Conservation (phyloP, 2,888 invertebrate genomes). For the Rhagonycha fulva region DNA sequence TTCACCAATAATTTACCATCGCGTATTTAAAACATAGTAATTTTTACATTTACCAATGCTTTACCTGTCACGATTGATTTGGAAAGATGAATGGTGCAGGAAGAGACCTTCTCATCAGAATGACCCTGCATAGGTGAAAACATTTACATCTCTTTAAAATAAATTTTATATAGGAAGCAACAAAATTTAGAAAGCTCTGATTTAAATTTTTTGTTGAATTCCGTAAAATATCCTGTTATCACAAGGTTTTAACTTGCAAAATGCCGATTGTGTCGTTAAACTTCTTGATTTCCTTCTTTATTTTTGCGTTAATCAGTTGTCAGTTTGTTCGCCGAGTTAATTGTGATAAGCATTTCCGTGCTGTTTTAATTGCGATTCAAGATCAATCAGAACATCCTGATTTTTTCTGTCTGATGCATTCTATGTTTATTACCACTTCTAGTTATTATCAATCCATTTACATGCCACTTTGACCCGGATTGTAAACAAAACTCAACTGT, state of each 20-base stretch:
- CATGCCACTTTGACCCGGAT: too few relatives aligned
- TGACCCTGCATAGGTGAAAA: background rate
- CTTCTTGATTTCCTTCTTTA: background rate
- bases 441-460: too few relatives aligned
- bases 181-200: background rate
- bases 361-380: background rate
- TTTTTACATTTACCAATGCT: background rate
- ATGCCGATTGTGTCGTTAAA: background rate
- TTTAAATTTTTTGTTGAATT: background rate
- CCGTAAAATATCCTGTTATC: background rate
- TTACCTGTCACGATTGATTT: background rate
- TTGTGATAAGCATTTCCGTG: background rate
- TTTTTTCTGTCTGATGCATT: background rate
- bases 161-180: background rate
- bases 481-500: too few relatives aligned
- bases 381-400: background rate
- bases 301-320: background rate
- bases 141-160: background rate
- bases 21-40: background rate
- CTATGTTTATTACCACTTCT: background rate
- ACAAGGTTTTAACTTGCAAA: background rate
- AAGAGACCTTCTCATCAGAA: background rate
- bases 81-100: background rate
- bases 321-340: background rate
- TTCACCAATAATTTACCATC: conserved; percentile 15